Base-by-base conservation (phyloP, 2,888 invertebrate genomes). In the Polietes domitor region DNA sequence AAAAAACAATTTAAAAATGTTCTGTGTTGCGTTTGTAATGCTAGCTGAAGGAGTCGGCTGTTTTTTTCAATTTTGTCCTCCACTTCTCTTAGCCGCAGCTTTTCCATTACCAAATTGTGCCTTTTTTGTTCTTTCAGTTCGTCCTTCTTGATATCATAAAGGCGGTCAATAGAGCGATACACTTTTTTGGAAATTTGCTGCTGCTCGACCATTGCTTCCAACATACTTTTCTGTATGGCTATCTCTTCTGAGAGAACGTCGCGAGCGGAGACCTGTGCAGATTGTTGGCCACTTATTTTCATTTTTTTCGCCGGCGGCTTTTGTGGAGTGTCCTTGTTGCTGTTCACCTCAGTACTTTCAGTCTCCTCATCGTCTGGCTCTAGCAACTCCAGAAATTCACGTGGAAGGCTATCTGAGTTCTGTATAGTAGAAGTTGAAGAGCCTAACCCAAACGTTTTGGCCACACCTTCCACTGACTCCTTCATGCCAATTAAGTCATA, bases 31-130 rank as follows among this genome's bases (percentile, higher is more conserved):
- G n/a, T n/a, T n/a, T n/a, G n/a, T n/a, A n/a, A n/a, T n/a, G n/a
- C n/a, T n/a, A n/a, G n/a, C n/a, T n/a, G n/a, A n/a, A 80, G 37
- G 41, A 70, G 58, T 70, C 70, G 70, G 53, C 77, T 74, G 63
- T 75, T 82, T 74, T 78, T 82, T 82, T 82, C 15, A 32, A 82
- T 82, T 7, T 77, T 77, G 72, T 77, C 32, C 68, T 77, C 81
- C 50, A 81, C 53, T 81, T 81, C 72, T 73, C 61, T 65, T 41
- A 77, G 68, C 50, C 73, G 63, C 47, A 73, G 63, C 65, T 77
- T 50, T 55, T 82, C 68, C 55, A 82, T 77, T 37, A 72, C 68
- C 63, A 77, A 68, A 58, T 82, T 82, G 70, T 74, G 82, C 47
- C 73, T 77, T 74, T 82, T 77, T 53, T 72, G 61, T 63, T 74